Conservation (phyloP, 2,113 vertebrate species). For the Pelvicachromis taeniatus region DNA sequence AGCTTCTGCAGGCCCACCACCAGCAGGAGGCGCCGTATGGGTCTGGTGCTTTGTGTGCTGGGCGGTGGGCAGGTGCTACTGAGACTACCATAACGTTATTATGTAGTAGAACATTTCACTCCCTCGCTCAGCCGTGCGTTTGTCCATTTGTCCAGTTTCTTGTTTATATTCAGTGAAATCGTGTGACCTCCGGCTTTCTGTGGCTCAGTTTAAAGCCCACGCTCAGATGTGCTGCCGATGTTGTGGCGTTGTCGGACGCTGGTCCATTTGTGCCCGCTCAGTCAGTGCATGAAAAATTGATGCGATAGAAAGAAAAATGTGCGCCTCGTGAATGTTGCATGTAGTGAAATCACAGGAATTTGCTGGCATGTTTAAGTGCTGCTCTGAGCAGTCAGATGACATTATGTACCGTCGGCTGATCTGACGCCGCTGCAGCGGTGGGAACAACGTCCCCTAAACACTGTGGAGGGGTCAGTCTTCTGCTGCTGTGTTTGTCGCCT, state of each 20-base stretch:
- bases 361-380: conserved; percentile 29
- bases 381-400: conserved; percentile 14
- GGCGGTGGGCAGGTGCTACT: too few relatives aligned
- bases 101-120: not conserved
- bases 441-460: not conserved
- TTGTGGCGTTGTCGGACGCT: not conserved
- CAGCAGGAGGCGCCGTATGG: too few relatives aligned
- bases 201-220: not conserved
- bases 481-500: not conserved
- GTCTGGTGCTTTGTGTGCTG: too few relatives aligned
- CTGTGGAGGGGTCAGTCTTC: not conserved
- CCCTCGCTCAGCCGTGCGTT: not conserved
- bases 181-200: fast-evolving
- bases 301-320: conserved; percentile 47
- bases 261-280: conserved; percentile 4
- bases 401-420: conserved; percentile 6
- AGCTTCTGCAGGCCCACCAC: too few relatives aligned
- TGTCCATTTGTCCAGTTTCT: not conserved
- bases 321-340: conserved; percentile 49
- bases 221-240: not conserved
- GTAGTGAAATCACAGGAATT: conserved; percentile 32
- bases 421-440: not conserved
- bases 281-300: conserved; percentile 52
- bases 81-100: too few relatives aligned
- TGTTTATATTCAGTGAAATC: not conserved